Base-by-base conservation (phyloP, 2,888 invertebrate species). In the Baronia brevicornis region DNA sequence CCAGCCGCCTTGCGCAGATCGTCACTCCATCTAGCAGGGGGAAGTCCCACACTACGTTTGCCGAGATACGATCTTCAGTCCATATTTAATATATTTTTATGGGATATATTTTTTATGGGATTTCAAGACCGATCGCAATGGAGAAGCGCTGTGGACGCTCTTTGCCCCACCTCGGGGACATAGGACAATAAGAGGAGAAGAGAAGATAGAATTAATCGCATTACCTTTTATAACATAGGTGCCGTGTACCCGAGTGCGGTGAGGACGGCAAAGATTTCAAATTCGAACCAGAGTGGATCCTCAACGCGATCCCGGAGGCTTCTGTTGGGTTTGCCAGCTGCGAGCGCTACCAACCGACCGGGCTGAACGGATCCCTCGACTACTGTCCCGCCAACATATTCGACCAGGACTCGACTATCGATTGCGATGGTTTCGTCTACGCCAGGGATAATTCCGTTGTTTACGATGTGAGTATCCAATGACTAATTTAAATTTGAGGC, bases 221-320 rank as follows among this genome's bases (percentile, higher is more conserved):
- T 23, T 6, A 4, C 5, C 13, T 5, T 4, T 9, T 33, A 29
- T 21, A 5, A 13, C 1, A 2, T 39, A 87, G 87, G 48, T 87
- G 88, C 46, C 62, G 59, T 17, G 67, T 88, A 19, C 71, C 78
- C 1, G 86, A 86, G 52, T 88, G 88, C 44, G 87, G 66, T 1
- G 73, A 74, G 36, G 45, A 71, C 8, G 48, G 45, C 6, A 63
- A 67, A 18, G 48, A 60, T 5, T 50, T 66, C 4, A 35, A 46
- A 0, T 78, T 70, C 41, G 52, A 64, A 1, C 69, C 77, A 0
- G 44, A 54, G 0, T 88, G 88, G 87, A 39, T 87, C 2, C 42
- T 61, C 5, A 49, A 68, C 23, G 85, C 86, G 0, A 65, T 80
- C 3, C 85, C 87, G 0, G 57, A 46, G 19, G 53, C 60, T 0